Evolutionary conservation across 2,797 vertebrate species (phyloP).

Genomic region (Sparus aurata): DNA sequence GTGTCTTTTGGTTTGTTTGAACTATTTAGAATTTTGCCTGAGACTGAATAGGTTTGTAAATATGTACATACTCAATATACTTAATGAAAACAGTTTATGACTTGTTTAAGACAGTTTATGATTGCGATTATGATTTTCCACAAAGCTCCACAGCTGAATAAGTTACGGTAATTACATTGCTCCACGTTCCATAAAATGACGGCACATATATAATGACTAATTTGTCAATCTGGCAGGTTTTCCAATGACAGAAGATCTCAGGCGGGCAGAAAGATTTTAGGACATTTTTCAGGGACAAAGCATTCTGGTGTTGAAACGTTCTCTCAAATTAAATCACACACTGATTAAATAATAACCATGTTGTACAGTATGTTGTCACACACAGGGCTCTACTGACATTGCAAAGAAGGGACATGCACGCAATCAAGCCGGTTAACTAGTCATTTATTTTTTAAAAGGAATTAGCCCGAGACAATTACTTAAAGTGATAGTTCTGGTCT

Average conservation of each 20-base stretch:
- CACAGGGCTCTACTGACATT: too few species aligned
- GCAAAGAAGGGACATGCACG: too few species aligned
- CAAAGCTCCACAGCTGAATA: not conserved
- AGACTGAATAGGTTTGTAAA: not conserved
- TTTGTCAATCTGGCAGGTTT: not conserved
- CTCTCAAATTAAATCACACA: not conserved
- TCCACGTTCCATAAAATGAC: not conserved
- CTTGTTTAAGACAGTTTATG: not conserved
- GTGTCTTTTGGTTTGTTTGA: not conserved
- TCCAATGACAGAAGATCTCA: not conserved
- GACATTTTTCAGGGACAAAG: not conserved
- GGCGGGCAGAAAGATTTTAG: not conserved
- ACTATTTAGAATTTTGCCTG: not conserved
- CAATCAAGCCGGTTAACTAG: too few species aligned
- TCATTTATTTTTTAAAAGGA: too few species aligned
- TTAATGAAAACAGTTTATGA: not conserved
- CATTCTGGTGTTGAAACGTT: not conserved
- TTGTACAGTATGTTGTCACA: too few species aligned
- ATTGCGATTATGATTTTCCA: not conserved
- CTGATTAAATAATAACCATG: not conserved
- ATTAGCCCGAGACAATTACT: too few species aligned
- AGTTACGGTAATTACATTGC: not conserved
- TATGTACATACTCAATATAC: not conserved
- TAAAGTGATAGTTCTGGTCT: too few species aligned
- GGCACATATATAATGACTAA: not conserved